These are phyloP conservation scores for Margaritifera margaritifera DNA, from an alignment of 2,888 invertebrate genomes.

Conservation along the genomic window DNA sequence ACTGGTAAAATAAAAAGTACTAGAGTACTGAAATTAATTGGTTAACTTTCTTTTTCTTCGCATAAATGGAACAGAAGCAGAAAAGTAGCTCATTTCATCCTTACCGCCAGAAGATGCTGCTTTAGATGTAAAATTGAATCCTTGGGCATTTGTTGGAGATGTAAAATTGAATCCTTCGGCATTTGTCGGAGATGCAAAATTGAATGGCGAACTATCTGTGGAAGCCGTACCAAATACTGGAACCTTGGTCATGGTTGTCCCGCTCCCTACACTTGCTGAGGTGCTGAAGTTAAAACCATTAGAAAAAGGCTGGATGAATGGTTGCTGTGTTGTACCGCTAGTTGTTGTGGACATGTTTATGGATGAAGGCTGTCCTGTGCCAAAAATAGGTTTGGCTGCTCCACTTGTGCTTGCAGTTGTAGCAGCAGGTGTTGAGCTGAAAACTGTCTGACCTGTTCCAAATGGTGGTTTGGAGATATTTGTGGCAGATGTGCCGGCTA, in stretches of 20 bases:
- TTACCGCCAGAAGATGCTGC: background rate
- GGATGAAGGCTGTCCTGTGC: background rate
- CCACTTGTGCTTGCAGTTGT: background rate
- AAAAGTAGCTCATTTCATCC: background rate
- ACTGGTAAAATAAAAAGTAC: too few species aligned
- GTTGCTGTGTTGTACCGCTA: too few species aligned
- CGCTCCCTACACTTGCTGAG: too few species aligned
- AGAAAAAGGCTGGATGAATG: too few species aligned
- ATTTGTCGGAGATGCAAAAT: conserved; percentile 1
- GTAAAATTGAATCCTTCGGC: background rate
- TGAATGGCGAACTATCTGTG: background rate
- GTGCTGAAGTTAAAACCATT: too few species aligned
- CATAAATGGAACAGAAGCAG: too few species aligned
- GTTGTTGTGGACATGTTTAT: background rate
- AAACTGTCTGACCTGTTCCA: background rate
- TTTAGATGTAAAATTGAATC: conserved; percentile 2
- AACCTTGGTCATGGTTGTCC: background rate
- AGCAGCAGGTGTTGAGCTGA: background rate
- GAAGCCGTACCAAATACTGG: conserved; percentile 1
- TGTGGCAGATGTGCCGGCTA: conserved; percentile 5
- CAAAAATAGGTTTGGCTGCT: background rate
- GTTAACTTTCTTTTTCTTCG: too few species aligned
- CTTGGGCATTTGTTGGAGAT: conserved; percentile 2
- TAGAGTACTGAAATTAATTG: too few species aligned
- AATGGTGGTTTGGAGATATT: background rate